Conservation (phyloP, 1,140 invertebrate genomes). For the Drosophila cardini region DNA sequence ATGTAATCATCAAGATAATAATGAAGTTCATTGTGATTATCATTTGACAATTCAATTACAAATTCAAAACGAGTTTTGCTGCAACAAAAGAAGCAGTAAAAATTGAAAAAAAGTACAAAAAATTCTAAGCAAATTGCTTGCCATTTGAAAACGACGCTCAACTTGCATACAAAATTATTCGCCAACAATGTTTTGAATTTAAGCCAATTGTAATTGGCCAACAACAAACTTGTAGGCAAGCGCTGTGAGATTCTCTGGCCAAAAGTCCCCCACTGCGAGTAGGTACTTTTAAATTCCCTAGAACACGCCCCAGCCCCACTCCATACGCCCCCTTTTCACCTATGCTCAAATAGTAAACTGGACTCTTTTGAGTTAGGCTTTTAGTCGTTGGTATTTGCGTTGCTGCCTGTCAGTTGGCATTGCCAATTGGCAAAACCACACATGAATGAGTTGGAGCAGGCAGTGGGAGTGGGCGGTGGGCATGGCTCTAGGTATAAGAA, state of each 20-base stretch:
- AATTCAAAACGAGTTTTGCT: constrained; percentile 51
- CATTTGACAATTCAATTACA: constrained; percentile 47
- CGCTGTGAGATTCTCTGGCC: background rate
- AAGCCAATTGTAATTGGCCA: constrained; percentile 48
- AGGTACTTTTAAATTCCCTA: background rate
- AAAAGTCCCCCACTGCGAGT: background rate
- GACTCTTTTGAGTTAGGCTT: constrained; percentile 20
- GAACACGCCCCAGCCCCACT: too few species aligned
- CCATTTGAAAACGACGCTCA: constrained; percentile 20
- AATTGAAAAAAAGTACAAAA: constrained; percentile 9
- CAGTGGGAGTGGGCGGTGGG: background rate
- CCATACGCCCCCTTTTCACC: background rate
- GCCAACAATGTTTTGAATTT: constrained; percentile 10
- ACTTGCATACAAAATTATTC: constrained; percentile 45
- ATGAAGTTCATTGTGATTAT: constrained; percentile 16
- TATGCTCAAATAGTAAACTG: background rate
- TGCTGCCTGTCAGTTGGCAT: constrained; percentile 56
- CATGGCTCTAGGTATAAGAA: constrained; percentile 22
- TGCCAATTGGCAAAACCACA: constrained; percentile 47
- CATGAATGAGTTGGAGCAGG: constrained; percentile 14
- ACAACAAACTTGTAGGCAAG: constrained; percentile 9
- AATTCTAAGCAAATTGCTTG: constrained; percentile 46
- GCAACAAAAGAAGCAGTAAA: background rate
- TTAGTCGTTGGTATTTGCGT: constrained; percentile 28
- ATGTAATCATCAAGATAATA: constrained; percentile 44